Evolutionary conservation across 92 coral and sea anemone species (phyloP).

Genomic region (Palythoa caribaeorum): DNA sequence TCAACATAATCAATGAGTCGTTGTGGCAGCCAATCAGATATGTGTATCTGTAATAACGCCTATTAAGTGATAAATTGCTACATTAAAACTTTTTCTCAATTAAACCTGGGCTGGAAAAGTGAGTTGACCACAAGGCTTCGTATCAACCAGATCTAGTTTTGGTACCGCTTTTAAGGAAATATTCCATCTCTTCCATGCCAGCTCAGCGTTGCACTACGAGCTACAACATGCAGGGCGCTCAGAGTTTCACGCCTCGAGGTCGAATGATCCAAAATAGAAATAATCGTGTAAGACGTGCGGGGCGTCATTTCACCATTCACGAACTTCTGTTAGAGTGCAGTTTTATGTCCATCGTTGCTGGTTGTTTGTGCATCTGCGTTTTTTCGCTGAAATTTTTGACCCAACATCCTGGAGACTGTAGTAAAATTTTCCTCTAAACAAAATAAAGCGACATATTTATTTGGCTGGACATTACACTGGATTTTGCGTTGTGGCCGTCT

Average conservation of each 20-base stretch:
- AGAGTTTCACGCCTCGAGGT: neutral
- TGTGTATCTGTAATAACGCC: neutral
- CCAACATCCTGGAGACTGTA: neutral
- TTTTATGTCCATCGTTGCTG: conserved; percentile 11
- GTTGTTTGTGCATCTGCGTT: neutral
- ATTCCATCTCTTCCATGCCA: neutral
- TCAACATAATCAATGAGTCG: neutral
- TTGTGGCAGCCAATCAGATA: neutral
- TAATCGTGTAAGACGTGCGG: neutral
- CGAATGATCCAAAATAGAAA: neutral
- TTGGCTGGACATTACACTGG: too few species aligned
- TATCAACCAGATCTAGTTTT: neutral
- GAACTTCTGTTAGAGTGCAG: neutral
- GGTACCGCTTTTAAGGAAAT: neutral
- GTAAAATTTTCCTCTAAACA: neutral
- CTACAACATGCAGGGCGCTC: neutral
- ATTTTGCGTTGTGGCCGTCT: too few species aligned
- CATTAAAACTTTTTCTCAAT: neutral
- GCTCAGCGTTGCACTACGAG: neutral
- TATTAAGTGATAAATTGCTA: neutral
- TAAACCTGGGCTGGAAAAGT: neutral
- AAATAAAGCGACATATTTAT: neutral
- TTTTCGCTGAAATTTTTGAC: neutral
- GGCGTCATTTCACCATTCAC: neutral
- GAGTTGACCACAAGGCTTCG: neutral